Percentiles rank a stretch among this genome's conserved stretches.
Conservation (phyloP, 2,888 invertebrate species). For the Euplagia quadripunctaria region DNA sequence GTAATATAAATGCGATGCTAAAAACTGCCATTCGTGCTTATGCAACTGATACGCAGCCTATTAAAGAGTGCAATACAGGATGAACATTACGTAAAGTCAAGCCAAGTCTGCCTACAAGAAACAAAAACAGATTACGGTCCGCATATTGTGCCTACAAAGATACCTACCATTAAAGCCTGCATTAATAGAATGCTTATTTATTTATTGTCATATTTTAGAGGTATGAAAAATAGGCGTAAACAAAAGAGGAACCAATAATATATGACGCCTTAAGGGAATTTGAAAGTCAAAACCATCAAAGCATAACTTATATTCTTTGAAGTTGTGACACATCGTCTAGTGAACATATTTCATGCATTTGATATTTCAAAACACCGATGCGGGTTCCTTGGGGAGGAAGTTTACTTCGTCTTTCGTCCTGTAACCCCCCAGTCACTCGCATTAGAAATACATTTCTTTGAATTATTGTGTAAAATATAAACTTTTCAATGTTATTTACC, state of each 20-base stretch:
- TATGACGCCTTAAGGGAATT: constrained; percentile 4
- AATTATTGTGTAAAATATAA: not conserved
- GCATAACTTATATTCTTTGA: not conserved
- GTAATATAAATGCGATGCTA: too few relatives aligned
- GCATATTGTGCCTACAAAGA: too few relatives aligned
- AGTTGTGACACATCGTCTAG: constrained; percentile 3
- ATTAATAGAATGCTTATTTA: too few relatives aligned
- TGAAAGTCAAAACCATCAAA: not conserved
- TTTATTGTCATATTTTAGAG: too few relatives aligned
- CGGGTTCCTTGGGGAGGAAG: constrained; percentile 1
- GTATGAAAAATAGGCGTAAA: not conserved
- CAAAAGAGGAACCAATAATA: not conserved
- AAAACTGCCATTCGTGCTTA: too few relatives aligned
- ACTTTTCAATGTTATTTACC: not conserved
- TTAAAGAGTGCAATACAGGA: too few relatives aligned
- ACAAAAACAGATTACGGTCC: too few relatives aligned
- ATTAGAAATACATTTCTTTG: not conserved
- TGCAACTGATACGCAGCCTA: too few relatives aligned
- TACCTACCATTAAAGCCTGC: too few relatives aligned
- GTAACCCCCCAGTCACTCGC: not conserved
- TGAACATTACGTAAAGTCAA: too few relatives aligned
- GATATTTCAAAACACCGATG: constrained; percentile 4
- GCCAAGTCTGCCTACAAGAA: too few relatives aligned
- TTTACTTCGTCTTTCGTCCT: not conserved
- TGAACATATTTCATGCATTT: constrained; percentile 2